Percentiles rank a stretch among this genome's conserved stretches.
These are phyloP conservation scores for Netelia inedita DNA, from an alignment of 2,888 invertebrate genomes.

Conservation along the genomic window DNA sequence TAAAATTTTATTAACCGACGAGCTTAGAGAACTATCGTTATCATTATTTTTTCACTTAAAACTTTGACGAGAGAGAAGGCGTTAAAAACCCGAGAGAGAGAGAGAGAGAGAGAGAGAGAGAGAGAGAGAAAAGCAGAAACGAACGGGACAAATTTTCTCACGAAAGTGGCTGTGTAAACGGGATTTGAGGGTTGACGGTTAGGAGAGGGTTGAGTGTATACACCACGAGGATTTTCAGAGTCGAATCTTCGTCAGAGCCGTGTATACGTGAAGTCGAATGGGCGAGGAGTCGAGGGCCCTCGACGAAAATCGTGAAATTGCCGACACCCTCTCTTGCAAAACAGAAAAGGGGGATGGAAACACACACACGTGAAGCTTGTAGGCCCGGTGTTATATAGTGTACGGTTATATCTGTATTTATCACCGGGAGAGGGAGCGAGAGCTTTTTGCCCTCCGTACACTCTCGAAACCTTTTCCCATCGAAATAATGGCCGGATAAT, in stretches of 20 bases:
- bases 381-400: constrained; percentile 8
- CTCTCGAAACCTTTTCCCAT: constrained; percentile 62
- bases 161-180: constrained; percentile 47
- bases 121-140: not conserved
- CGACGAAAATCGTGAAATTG: constrained; percentile 59
- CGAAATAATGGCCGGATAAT: constrained; percentile 79
- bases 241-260: constrained; percentile 31
- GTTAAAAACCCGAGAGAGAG: not conserved
- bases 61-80: not conserved
- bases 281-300: constrained; percentile 53
- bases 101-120: too few species aligned
- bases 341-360: constrained; percentile 50
- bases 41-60: not conserved
- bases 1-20: not conserved
- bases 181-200: constrained; percentile 53
- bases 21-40: not conserved
- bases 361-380: not conserved
- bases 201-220: constrained; percentile 26
- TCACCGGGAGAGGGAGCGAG: constrained; percentile 13
- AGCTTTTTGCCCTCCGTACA: constrained; percentile 49
- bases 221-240: constrained; percentile 34
- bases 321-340: constrained; percentile 54
- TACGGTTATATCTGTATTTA: constrained; percentile 36
- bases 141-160: constrained; percentile 7
- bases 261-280: constrained; percentile 23